A percentile compares a stretch with the other conserved stretches of the same genome.
phyloP scores from a whole-genome alignment of 1,140 invertebrate species.

The Anadara kagoshimensis region DNA sequence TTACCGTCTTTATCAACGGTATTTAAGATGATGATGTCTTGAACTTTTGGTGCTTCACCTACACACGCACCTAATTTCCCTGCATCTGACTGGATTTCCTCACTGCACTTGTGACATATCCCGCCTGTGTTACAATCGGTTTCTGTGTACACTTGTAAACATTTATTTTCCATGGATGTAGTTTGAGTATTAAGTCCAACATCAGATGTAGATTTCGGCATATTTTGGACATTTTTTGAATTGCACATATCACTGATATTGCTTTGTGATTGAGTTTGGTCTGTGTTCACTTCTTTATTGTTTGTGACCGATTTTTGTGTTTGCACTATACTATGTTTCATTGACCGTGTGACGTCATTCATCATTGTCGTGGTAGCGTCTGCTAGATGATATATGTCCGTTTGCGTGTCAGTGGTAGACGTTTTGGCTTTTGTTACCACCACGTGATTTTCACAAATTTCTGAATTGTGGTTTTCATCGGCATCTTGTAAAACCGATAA shows the following conservation, averaged over 20 bases:
- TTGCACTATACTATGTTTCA: not conserved
- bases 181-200: no score
- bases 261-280: not conserved
- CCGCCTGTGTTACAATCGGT: conserved; percentile 22
- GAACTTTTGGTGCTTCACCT: conserved; percentile 43
- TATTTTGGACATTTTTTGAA: not conserved
- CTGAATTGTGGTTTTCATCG: conserved; percentile 16
- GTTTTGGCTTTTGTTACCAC: not conserved
- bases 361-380: conserved; percentile 25
- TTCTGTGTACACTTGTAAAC: conserved; percentile 30
- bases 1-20: conserved; percentile 30
- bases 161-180: conserved; percentile 4
- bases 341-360: conserved; percentile 7
- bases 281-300: conserved; percentile 12
- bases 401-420: conserved; percentile 26
- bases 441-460: not conserved
- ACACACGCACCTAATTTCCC: conserved; percentile 29
- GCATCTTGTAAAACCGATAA: conserved; percentile 32
- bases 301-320: not conserved
- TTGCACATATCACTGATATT: not conserved
- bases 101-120: conserved; percentile 51
- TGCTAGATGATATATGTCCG: not conserved
- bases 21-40: conserved; percentile 50
- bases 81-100: conserved; percentile 42
- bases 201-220: not conserved